A percentile compares a stretch with the other conserved stretches of the same genome.
phyloP scores from a whole-genome alignment of 1,140 invertebrate genomes.

The Tyrophagus putrescentiae region DNA sequence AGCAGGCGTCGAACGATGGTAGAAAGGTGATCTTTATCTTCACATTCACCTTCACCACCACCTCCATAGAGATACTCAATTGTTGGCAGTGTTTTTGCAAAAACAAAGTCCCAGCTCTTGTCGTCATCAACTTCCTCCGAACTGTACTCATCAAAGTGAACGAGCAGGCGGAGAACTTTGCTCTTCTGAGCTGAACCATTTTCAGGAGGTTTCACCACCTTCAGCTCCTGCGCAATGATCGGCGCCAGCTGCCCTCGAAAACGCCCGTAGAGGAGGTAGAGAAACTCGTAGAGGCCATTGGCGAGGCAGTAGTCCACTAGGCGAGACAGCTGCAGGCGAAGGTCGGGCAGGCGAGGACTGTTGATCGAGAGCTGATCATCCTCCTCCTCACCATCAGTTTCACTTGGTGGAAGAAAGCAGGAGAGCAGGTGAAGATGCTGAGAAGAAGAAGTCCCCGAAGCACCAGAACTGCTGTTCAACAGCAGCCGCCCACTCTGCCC shows the following conservation, averaged over 20 bases:
- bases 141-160: no score
- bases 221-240: no score
- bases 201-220: no score
- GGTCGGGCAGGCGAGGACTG: no score
- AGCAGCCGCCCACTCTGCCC: not conserved
- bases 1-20: not conserved
- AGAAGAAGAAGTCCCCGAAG: not conserved
- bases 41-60: not conserved
- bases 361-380: no score
- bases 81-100: not conserved
- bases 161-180: no score
- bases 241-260: not conserved
- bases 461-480: no score
- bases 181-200: no score
- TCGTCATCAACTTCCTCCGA: no score
- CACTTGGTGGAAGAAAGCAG: no score
- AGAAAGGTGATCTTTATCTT: not conserved
- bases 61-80: not conserved
- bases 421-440: no score
- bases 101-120: not conserved
- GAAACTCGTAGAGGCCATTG: constrained; percentile 20
- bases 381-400: no score
- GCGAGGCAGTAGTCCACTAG: constrained; percentile 23
- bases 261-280: constrained; percentile 16
- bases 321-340: not conserved